A percentile compares a stretch with the other conserved stretches of the same genome.
Evolutionary conservation across 64 coral and sea anemone species (phyloP).

Genomic region (Actinia tenebrosa): DNA sequence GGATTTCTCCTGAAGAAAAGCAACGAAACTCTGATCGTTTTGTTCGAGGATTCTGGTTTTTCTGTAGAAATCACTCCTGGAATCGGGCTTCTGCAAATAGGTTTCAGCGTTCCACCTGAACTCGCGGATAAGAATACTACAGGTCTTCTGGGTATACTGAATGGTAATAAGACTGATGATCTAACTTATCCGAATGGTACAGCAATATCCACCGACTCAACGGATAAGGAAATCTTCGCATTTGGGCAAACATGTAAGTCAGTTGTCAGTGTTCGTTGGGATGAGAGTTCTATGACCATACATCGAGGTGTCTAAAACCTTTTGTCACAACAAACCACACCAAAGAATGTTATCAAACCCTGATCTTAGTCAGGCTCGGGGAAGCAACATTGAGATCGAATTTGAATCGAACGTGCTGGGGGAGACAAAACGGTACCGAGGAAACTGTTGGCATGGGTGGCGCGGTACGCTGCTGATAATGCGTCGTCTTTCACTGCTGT

Average conservation of each 20-base stretch:
- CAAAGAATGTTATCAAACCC: too few relatives aligned
- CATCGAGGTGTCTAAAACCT: too few relatives aligned
- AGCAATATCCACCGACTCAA: not conserved
- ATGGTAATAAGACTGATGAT: slow-evolving; percentile 62
- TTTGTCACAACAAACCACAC: too few relatives aligned
- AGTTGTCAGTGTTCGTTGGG: too few relatives aligned
- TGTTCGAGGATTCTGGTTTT: slow-evolving; percentile 42
- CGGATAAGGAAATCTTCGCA: slow-evolving; percentile 57
- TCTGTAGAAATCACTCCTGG: slow-evolving; percentile 61
- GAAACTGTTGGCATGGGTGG: too few relatives aligned
- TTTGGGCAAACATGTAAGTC: slow-evolving; percentile 84
- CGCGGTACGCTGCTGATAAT: too few relatives aligned
- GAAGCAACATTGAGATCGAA: too few relatives aligned
- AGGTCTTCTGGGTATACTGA: slow-evolving; percentile 74
- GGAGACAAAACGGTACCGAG: too few relatives aligned
- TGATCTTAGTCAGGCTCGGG: too few relatives aligned
- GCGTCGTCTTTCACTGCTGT: too few relatives aligned
- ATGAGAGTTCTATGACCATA: too few relatives aligned
- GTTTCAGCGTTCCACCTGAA: slow-evolving; percentile 32
- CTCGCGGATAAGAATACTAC: slow-evolving; percentile 54
- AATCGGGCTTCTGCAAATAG: slow-evolving; percentile 53
- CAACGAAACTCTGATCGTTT: slow-evolving; percentile 44
- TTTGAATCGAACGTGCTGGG: too few relatives aligned
- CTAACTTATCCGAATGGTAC: slow-evolving; percentile 69
- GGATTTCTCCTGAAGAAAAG: slow-evolving; percentile 37